Conservation (phyloP, 2,113 vertebrate genomes). For the Hystrix brachyura region DNA sequence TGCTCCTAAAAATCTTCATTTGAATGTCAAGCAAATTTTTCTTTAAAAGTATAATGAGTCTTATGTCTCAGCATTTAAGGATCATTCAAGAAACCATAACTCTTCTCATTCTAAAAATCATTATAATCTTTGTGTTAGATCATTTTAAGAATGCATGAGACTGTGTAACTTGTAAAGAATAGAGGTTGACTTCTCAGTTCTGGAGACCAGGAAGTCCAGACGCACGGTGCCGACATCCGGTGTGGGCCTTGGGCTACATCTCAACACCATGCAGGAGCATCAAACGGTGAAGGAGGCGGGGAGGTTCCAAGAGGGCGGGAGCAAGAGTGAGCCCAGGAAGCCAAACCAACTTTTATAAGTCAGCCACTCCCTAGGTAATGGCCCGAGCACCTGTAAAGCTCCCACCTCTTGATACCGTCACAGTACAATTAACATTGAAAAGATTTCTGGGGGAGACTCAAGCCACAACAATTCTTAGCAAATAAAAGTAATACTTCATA, state of each 20-base stretch:
- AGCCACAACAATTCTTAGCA: neutral
- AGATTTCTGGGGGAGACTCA: neutral
- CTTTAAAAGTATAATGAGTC: neutral
- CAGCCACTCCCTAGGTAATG: neutral
- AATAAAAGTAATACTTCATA: conserved; percentile 10
- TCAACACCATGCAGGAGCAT: neutral
- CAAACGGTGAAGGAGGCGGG: neutral
- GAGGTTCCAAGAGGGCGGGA: neutral
- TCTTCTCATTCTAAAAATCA: conserved; percentile 40
- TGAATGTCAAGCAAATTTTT: neutral
- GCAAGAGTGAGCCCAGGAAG: neutral
- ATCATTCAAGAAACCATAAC: neutral
- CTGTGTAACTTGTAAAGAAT: neutral
- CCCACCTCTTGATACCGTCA: neutral
- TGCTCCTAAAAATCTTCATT: neutral
- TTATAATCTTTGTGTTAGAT: neutral
- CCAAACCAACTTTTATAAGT: neutral
- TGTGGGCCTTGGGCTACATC: neutral
- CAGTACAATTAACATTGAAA: neutral
- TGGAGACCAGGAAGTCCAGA: neutral
- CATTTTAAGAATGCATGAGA: neutral
- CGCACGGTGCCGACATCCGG: neutral
- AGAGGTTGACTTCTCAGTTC: neutral
- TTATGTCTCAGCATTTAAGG: neutral
- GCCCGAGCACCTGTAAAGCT: neutral